Evolutionary conservation across 2,113 vertebrate genomes (phyloP), one percentile per base, ranked within the genome.

Genomic region (Gadus chalcogrammus): DNA sequence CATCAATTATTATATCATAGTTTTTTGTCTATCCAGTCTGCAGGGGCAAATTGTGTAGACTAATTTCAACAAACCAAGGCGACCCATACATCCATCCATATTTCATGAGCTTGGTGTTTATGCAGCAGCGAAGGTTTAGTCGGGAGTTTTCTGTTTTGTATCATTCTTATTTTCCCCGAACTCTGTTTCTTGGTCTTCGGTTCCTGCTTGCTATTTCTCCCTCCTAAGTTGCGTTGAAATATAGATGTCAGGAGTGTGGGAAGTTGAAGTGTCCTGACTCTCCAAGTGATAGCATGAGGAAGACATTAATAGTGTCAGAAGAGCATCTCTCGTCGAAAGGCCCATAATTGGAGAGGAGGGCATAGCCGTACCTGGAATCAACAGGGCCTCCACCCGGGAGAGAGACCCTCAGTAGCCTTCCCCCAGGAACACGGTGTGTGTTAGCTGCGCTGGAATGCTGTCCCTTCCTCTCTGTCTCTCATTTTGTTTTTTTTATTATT

Each of bases 241-340:
- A 93, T 93, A 93, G 90, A 94, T 92, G 88, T 85, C 87, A 84
- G 88, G 81, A 81, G 80, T 87, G 86, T 89, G 83, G 89, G 89
- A 85, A 92, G 85, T 81, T 84, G 74, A 35, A 79, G 76, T 85
- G 90, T 92, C 88, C 91, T 89, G 85, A 88, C 84, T 92, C 88
- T 90, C 87, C 89, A 73, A 90, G 89, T 83, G 84, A 90, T 90
- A 88, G 84, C 89, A 91, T 93, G 90, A 92, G 88, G 90, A 87
- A 92, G 76, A 79, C 89, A 91, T 92, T 93, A 91, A 91, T 90
- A 90, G 90, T 91, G 90, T 91, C 91, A 91, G 86, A 84, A 84
- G 90, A 87, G 87, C 85, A 91, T 92, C 92, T 92, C 87, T 69
- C 80, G 31, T 85, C 87, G 84, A 83, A 88, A 85, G 85, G 82